Evolutionary conservation across 2,888 invertebrate genomes (phyloP).

Genomic region (Iselma pallidipennis): DNA sequence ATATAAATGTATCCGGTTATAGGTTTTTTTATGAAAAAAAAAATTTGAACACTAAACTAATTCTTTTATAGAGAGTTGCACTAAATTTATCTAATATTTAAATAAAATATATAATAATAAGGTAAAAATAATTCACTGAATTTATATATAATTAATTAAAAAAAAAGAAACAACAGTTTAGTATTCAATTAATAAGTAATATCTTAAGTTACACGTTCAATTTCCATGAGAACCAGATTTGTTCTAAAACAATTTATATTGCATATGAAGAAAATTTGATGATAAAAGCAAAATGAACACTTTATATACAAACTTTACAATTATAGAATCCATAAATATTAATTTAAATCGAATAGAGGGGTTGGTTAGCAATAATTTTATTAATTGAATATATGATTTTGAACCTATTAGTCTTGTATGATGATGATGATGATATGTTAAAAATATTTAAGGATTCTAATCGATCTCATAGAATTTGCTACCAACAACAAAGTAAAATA

Average conservation of each 20-base stretch:
- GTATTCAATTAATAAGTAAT: slow-evolving; percentile 26
- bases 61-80: slow-evolving; percentile 36
- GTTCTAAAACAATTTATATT: slow-evolving; percentile 17
- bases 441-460: not conserved
- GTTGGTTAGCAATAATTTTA: too few relatives aligned
- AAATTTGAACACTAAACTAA: slow-evolving; percentile 38
- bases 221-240: too few relatives aligned
- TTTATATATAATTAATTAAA: slow-evolving; percentile 1
- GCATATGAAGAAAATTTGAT: slow-evolving; percentile 17
- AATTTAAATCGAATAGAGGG: too few relatives aligned
- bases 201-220: slow-evolving; percentile 23
- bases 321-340: slow-evolving; percentile 4
- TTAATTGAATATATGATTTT: too few relatives aligned
- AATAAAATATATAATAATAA: slow-evolving; percentile 29
- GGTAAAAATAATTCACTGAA: not conserved
- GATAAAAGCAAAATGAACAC: slow-evolving; percentile 17
- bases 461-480: not conserved
- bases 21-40: too few relatives aligned
- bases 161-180: slow-evolving; percentile 23
- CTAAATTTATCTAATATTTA: slow-evolving; percentile 35
- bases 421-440: not conserved
- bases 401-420: not conserved
- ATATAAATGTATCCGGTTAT: slow-evolving; percentile 29
- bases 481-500: not conserved
- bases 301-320: slow-evolving; percentile 18